phyloP scores from a whole-genome alignment of 2,797 vertebrate genomes.

The Falco cherrug region DNA sequence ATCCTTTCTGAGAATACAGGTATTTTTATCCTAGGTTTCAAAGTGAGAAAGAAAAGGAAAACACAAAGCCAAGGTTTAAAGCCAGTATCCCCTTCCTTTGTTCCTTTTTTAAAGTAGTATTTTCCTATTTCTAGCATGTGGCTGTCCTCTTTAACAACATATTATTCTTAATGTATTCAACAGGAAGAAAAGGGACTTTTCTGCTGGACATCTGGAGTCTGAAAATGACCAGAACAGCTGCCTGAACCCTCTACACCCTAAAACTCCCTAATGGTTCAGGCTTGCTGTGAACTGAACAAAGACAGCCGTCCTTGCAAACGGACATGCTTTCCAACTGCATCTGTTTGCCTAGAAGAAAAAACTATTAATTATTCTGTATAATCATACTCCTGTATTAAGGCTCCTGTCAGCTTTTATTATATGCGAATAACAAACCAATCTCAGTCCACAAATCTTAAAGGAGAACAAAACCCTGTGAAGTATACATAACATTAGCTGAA shows the following conservation, averaged over 20 bases:
- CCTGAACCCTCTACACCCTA: background rate
- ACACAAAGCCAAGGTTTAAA: background rate
- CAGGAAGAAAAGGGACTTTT: background rate
- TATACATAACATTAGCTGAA: background rate
- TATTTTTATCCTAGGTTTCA: slow-evolving; percentile 12
- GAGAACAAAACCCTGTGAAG: background rate
- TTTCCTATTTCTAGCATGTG: background rate
- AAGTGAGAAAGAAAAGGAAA: background rate
- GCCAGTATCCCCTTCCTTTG: background rate
- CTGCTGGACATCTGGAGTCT: background rate
- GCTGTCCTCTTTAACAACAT: background rate
- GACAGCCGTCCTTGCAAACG: background rate
- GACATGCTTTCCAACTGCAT: background rate
- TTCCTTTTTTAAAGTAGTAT: background rate
- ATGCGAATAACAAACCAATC: background rate
- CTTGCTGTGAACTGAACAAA: background rate
- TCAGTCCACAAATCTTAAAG: background rate
- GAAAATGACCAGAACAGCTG: background rate
- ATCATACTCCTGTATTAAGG: background rate
- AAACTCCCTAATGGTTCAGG: background rate
- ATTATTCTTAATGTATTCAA: slow-evolving; percentile 8
- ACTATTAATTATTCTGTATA: slow-evolving; percentile 44
- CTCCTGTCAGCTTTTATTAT: slow-evolving; percentile 12
- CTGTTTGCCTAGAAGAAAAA: slow-evolving; percentile 32
- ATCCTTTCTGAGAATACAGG: background rate